phyloP scores from a whole-genome alignment of 2,113 vertebrate species.

The Telmatochromis brachygnathus region DNA sequence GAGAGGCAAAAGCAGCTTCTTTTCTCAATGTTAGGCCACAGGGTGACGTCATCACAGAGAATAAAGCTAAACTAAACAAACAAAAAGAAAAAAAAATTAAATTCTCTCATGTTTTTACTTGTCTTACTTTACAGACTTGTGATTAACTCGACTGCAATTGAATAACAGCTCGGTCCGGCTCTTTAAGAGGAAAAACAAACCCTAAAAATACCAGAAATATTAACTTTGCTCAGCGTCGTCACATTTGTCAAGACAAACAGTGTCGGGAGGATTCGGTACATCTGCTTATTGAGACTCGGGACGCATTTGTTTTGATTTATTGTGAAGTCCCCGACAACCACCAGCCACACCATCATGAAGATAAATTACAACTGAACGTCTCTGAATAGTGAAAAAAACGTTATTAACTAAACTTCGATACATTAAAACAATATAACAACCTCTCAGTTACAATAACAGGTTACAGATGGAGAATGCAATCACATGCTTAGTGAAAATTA shows the following conservation, averaged over 20 bases:
- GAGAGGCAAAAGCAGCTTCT: background rate
- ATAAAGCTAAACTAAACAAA: background rate
- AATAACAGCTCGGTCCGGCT: accelerated
- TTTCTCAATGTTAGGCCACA: background rate
- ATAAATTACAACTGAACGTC: background rate
- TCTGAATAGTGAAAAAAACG: background rate
- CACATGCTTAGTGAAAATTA: background rate
- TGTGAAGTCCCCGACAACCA: background rate
- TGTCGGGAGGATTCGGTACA: accelerated
- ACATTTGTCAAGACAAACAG: background rate
- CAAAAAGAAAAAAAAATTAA: accelerated
- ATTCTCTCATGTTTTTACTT: background rate
- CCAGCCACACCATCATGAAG: background rate
- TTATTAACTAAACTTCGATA: background rate
- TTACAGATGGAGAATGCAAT: background rate
- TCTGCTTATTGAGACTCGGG: background rate
- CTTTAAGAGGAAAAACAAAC: background rate
- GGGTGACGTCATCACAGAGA: accelerated
- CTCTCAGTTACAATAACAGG: background rate
- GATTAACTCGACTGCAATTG: background rate
- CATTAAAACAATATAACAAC: background rate
- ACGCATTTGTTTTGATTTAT: background rate
- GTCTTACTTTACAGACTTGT: background rate
- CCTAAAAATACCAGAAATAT: background rate
- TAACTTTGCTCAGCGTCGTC: background rate